Evolutionary conservation across 35 echinoderm and acorn worm genomes (phyloP).

Genomic region (Apostichopus californicus): DNA sequence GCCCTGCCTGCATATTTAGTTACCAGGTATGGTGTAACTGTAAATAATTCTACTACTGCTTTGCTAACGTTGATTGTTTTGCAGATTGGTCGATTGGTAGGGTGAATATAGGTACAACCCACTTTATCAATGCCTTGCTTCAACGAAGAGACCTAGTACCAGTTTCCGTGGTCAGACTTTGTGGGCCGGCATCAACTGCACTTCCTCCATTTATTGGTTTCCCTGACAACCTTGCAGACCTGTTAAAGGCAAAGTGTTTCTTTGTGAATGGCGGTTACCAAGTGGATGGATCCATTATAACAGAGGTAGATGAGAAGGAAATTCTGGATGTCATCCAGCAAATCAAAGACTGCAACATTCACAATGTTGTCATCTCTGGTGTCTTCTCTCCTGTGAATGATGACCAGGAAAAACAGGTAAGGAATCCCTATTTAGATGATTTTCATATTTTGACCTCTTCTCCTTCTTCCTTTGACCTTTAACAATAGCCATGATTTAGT

Average conservation of each 20-base stretch:
- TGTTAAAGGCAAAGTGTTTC: conserved; percentile 27
- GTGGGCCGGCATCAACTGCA: conserved; percentile 74
- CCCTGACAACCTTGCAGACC: conserved; percentile 59
- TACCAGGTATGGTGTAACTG: no score
- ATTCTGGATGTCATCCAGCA: conserved; percentile 58
- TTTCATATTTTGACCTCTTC: no score
- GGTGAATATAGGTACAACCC: conserved; percentile 96
- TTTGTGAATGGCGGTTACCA: conserved; percentile 85
- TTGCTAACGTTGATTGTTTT: no score
- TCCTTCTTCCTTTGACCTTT: no score
- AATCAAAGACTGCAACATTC: conserved; percentile 58
- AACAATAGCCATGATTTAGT: no score
- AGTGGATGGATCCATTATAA: conserved; percentile 79
- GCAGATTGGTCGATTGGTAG: conserved; percentile 47
- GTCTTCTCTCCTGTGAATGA: conserved; percentile 86
- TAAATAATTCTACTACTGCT: no score
- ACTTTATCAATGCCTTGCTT: conserved; percentile 90
- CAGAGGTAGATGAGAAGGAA: conserved; percentile 72
- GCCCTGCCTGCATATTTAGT: no score
- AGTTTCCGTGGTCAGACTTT: conserved; percentile 83
- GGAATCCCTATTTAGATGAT: no score
- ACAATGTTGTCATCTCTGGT: conserved; percentile 72
- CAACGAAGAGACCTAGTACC: conserved; percentile 72
- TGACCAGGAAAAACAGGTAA: conserved; percentile 72
- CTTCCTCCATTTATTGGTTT: conserved; percentile 81